phyloP scores from a whole-genome alignment of 2,113 vertebrate species.

The Rattus rattus region DNA sequence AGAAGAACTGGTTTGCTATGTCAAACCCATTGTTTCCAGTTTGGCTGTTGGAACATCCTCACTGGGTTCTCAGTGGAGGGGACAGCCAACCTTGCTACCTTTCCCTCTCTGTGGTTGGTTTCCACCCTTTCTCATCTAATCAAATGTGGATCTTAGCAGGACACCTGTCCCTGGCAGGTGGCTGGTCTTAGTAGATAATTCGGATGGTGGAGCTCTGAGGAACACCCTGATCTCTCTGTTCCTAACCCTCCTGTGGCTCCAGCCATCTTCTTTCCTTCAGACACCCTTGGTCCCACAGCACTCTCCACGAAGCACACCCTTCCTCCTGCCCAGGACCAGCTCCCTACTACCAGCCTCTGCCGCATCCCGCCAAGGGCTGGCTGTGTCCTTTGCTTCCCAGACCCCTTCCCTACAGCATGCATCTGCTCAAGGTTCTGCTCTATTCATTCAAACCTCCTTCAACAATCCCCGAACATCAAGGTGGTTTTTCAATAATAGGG shows the following conservation, averaged over 20 bases:
- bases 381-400: not conserved
- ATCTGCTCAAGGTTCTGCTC: not conserved
- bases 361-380: too few relatives aligned
- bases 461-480: slow-evolving; percentile 26
- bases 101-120: not conserved
- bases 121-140: not conserved
- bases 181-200: not conserved
- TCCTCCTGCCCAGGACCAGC: not conserved
- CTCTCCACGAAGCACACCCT: not conserved
- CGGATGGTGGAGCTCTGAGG: rapidly evolving
- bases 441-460: not conserved
- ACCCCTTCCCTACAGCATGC: not conserved
- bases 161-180: not conserved
- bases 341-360: too few relatives aligned
- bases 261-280: not conserved
- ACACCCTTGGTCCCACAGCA: not conserved
- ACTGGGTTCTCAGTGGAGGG: not conserved
- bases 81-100: rapidly evolving
- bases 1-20: not conserved
- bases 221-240: not conserved
- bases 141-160: not conserved
- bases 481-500: not conserved
- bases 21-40: not conserved
- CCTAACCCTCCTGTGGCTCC: not conserved
- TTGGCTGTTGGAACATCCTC: not conserved